These are phyloP conservation scores for Proctacanthus coquilletti DNA, from an alignment of 1,140 invertebrate species.

Conservation along the genomic window DNA sequence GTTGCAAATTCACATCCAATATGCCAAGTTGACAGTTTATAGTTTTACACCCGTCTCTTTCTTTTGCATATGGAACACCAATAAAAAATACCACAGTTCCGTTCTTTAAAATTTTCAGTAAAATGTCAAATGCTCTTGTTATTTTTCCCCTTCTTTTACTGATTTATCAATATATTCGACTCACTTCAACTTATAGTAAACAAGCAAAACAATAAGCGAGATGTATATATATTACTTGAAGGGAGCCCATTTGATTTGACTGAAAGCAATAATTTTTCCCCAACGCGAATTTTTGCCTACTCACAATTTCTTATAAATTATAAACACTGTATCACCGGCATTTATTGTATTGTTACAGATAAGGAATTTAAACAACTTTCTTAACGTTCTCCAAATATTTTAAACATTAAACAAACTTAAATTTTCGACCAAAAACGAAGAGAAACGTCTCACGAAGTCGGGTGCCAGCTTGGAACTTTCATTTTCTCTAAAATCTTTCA, in stretches of 20 bases:
- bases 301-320: too few relatives aligned
- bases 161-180: too few relatives aligned
- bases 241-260: too few relatives aligned
- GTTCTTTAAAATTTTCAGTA: not conserved
- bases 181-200: too few relatives aligned
- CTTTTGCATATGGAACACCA: not conserved
- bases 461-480: conserved; percentile 1
- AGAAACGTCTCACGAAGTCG: not conserved
- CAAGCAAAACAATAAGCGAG: too few relatives aligned
- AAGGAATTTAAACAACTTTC: not conserved
- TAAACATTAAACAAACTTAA: not conserved
- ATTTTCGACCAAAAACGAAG: not conserved
- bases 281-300: not conserved
- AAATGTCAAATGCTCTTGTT: not conserved
- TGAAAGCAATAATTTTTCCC: too few relatives aligned
- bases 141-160: too few relatives aligned
- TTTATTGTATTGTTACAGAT: too few relatives aligned
- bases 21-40: not conserved
- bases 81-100: not conserved
- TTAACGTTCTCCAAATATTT: not conserved
- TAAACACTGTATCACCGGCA: too few relatives aligned
- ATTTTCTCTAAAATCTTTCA: not conserved
- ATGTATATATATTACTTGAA: too few relatives aligned
- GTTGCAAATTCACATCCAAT: not conserved
- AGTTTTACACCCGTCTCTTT: not conserved